Conservation (phyloP, 2,113 vertebrate species). For the Holacanthus passer region DNA sequence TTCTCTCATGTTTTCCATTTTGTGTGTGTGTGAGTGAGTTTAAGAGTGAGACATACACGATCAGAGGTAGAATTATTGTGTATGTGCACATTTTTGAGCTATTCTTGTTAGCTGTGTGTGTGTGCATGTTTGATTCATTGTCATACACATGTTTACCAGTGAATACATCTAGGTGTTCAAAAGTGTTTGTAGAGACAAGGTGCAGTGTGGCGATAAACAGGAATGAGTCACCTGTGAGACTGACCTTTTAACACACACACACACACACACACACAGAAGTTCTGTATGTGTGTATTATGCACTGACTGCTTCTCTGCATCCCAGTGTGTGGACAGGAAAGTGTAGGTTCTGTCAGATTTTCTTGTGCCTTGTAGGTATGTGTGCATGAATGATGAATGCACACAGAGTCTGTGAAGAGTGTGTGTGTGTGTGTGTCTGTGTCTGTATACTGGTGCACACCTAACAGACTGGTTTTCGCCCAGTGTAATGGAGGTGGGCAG, state of each 20-base stretch:
- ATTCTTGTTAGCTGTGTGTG: neutral
- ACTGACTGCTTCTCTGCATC: constrained; percentile 6
- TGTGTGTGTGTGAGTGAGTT: neutral
- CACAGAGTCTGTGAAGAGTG: neutral
- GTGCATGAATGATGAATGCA: constrained; percentile 21
- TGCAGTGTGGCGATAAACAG: constrained; percentile 15
- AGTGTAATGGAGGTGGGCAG: constrained; percentile 44
- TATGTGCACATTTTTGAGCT: too few relatives aligned
- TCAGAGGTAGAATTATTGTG: neutral
- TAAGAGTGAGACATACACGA: neutral
- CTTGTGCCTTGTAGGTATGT: neutral
- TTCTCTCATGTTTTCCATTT: neutral
- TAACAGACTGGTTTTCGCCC: constrained; percentile 37
- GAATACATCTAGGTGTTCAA: neutral
- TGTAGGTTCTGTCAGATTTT: neutral
- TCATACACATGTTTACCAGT: neutral
- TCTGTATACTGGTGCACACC: constrained; percentile 5
- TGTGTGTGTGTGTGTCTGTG: constrained; percentile 6
- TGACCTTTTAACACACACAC: constrained; percentile 29
- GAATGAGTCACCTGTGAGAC: constrained; percentile 45
- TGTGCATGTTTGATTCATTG: neutral
- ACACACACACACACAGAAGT: neutral
- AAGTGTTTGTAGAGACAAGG: constrained; percentile 11
- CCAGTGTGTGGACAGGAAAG: neutral
- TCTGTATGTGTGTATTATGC: neutral